Percentiles rank a stretch among this genome's conserved stretches.
Conservation (phyloP, 2,797 vertebrate genomes). For the Tragelaphus eurycerus region DNA sequence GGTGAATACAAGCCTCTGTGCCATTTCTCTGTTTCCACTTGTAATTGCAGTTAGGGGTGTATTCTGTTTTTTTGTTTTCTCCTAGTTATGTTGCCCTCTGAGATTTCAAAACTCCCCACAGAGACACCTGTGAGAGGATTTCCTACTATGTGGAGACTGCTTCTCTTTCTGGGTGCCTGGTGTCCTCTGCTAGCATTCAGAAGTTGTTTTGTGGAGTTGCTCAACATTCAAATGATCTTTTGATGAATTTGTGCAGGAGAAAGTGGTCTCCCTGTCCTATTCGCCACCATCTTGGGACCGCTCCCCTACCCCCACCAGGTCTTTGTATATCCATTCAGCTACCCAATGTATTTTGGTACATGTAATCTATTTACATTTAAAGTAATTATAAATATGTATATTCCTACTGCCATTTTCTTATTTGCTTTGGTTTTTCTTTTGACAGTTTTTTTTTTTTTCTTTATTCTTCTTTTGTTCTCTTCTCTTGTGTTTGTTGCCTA, state of each 20-base stretch:
- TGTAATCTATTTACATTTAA: neutral
- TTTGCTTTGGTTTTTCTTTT: neutral
- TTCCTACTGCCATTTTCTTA: neutral
- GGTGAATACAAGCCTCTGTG: neutral
- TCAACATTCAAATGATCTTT: neutral
- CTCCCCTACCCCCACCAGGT: neutral
- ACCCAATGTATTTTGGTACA: neutral
- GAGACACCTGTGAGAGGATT: neutral
- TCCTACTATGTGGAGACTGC: neutral
- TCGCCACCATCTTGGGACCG: neutral
- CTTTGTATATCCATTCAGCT: neutral
- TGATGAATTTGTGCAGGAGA: neutral
- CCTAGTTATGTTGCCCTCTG: neutral
- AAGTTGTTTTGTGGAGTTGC: neutral
- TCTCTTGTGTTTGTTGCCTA: neutral
- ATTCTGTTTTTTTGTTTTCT: neutral
- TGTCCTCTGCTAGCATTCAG: neutral
- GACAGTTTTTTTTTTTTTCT: neutral
- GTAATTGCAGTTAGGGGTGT: neutral
- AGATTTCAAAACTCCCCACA: neutral
- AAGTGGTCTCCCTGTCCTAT: neutral
- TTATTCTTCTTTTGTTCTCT: neutral
- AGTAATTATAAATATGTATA: neutral
- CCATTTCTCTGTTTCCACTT: neutral
- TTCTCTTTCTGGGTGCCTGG: neutral